Conservation (phyloP, 2,888 invertebrate species). For the Conchocele bisecta region DNA sequence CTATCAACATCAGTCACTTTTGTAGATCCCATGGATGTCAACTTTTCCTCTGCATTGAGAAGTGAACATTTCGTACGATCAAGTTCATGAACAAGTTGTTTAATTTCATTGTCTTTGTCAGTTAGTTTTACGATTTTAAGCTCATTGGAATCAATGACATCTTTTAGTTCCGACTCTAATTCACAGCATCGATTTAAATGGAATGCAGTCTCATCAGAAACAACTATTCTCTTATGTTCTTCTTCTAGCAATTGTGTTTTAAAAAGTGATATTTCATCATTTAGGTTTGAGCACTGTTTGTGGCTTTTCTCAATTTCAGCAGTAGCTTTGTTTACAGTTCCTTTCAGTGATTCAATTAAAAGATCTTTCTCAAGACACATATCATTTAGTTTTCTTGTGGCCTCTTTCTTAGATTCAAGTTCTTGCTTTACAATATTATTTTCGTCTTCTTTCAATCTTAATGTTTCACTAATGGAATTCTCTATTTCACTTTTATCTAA, state of each 20-base stretch:
- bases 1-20: too few species aligned
- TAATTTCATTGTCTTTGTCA: too few species aligned
- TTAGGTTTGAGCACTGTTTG: constrained; percentile 20
- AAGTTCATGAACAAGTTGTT: too few species aligned
- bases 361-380: constrained; percentile 50
- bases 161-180: too few species aligned
- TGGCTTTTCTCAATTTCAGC: constrained; percentile 18
- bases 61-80: too few species aligned
- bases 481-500: constrained; percentile 6
- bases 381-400: constrained; percentile 42
- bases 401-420: constrained; percentile 43
- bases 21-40: too few species aligned
- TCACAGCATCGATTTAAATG: too few species aligned
- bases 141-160: too few species aligned
- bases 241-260: constrained; percentile 30
- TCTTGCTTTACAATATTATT: constrained; percentile 15
- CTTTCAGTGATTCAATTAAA: constrained; percentile 40
- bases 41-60: too few species aligned
- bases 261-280: constrained; percentile 34
- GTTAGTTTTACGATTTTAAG: too few species aligned
- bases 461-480: constrained; percentile 2
- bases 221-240: too few species aligned
- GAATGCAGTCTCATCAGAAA: too few species aligned
- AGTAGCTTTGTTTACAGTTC: constrained; percentile 22
- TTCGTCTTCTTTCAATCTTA: constrained; percentile 25